These are phyloP conservation scores for Homalodisca vitripennis DNA, from an alignment of 1,140 invertebrate genomes.

Conservation along the genomic window DNA sequence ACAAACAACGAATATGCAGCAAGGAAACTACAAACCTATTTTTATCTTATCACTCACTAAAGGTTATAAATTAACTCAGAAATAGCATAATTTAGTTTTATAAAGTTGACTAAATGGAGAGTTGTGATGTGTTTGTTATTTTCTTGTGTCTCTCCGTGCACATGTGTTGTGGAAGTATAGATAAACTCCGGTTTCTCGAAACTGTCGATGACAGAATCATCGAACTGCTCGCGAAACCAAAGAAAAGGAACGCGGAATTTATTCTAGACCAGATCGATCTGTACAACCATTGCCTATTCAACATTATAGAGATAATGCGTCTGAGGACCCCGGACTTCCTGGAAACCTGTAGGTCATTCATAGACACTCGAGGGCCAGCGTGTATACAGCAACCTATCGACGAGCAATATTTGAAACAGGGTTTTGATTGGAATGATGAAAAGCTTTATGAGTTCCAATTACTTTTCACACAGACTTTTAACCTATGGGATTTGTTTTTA, in stretches of 20 bases:
- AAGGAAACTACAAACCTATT: no score
- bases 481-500: conserved; percentile 3
- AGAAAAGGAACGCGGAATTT: background rate
- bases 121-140: no score
- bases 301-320: background rate
- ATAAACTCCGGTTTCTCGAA: conserved; percentile 4
- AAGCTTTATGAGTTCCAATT: conserved; percentile 3
- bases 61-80: no score
- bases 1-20: no score
- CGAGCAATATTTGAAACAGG: background rate
- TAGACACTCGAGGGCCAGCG: background rate
- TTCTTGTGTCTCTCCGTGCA: background rate
- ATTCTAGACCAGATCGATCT: conserved; percentile 14
- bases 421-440: background rate
- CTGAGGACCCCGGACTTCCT: background rate
- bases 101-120: no score
- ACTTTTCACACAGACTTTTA: background rate
- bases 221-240: conserved; percentile 2
- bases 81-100: no score
- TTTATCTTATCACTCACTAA: no score
- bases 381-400: background rate
- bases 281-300: background rate
- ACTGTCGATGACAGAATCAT: conserved; percentile 1
- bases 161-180: background rate
- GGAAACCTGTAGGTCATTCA: background rate